phyloP scores from a whole-genome alignment of 2,113 vertebrate genomes.

The Grammomys dolichurus region DNA sequence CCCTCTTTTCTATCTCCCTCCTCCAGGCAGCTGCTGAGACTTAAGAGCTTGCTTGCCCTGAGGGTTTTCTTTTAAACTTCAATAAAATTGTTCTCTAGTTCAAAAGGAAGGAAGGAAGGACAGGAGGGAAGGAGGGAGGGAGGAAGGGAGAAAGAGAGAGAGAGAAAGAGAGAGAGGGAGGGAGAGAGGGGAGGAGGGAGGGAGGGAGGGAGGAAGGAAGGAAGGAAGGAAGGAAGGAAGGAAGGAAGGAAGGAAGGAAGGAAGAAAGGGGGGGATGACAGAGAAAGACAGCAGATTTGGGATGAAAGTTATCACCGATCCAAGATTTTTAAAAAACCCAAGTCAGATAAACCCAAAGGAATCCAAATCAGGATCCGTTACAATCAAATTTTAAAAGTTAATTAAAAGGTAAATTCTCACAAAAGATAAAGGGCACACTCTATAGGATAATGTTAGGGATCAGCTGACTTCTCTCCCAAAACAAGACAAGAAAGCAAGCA shows the following conservation, averaged over 20 bases:
- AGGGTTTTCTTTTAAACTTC: background rate
- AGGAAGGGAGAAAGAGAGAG: background rate
- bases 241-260: background rate
- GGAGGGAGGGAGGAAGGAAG: background rate
- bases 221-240: background rate
- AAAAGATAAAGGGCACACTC: background rate
- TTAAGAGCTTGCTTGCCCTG: background rate
- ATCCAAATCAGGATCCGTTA: background rate
- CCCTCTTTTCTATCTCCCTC: background rate
- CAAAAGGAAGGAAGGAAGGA: background rate
- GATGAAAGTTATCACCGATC: background rate
- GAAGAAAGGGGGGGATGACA: accelerated
- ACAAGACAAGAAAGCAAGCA: background rate
- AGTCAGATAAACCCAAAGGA: background rate
- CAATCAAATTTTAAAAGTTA: background rate
- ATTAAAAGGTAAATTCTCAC: background rate
- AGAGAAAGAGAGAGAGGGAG: background rate
- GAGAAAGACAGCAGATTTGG: background rate
- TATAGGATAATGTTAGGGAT: background rate
- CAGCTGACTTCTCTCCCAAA: background rate
- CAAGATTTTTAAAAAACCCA: background rate
- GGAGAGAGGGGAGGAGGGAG: background rate
- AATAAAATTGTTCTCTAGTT: background rate
- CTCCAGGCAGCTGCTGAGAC: background rate
- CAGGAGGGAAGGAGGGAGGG: background rate